phyloP scores from a whole-genome alignment of 2,113 vertebrate genomes.

The Tachycineta bicolor region DNA sequence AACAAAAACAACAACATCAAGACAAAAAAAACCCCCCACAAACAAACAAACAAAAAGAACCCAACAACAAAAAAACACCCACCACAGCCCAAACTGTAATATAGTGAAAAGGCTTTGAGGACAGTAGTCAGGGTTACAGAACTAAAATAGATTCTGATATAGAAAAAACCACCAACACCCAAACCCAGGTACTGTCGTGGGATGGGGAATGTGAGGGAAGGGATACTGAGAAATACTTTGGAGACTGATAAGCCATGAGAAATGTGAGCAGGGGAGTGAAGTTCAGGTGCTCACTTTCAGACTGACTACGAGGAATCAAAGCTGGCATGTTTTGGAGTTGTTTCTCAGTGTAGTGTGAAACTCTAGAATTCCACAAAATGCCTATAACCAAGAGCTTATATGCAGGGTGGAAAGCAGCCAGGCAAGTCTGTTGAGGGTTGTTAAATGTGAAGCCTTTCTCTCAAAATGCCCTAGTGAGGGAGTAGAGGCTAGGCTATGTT shows the following conservation, averaged over 20 bases:
- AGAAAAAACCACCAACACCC: too few species aligned
- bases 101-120: background rate
- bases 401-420: background rate
- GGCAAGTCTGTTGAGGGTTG: background rate
- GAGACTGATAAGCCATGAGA: background rate
- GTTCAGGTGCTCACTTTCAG: background rate
- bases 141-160: background rate
- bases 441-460: background rate
- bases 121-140: background rate
- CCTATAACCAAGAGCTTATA: background rate
- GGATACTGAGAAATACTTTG: background rate
- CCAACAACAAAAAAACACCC: too few species aligned
- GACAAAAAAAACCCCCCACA: too few species aligned
- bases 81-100: too few species aligned
- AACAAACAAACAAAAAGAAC: too few species aligned
- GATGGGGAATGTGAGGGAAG: background rate
- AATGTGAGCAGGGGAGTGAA: background rate
- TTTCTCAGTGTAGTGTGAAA: background rate
- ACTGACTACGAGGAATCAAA: background rate
- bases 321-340: background rate
- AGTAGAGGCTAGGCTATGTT: too few species aligned
- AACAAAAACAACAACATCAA: too few species aligned
- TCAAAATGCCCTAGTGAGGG: background rate
- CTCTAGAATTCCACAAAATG: background rate
- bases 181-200: fast-evolving